A percentile compares a stretch with the other conserved stretches of the same genome.
Conservation (phyloP, 2,888 invertebrate genomes). For the Drosophila testacea region DNA sequence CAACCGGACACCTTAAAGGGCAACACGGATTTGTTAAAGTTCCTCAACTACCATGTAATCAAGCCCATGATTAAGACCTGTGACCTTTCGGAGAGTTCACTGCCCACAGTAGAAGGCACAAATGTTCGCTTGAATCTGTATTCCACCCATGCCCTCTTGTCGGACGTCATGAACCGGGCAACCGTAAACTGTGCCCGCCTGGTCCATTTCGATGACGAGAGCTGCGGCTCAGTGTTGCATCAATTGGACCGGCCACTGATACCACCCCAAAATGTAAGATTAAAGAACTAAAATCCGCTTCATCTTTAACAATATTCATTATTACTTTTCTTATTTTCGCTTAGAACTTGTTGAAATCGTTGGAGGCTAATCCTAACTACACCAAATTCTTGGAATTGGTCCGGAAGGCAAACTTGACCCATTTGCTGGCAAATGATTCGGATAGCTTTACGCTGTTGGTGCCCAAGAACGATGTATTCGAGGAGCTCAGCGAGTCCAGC, state of each 20-base stretch:
- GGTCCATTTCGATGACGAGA: conserved; percentile 87
- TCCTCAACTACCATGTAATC: conserved; percentile 88
- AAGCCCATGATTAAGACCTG: conserved; percentile 87
- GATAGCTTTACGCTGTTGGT: conserved; percentile 83
- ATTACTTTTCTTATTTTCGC: background rate
- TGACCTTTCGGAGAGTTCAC: conserved; percentile 86
- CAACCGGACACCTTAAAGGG: conserved; percentile 82
- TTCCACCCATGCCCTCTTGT: conserved; percentile 87
- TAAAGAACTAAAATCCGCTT: background rate
- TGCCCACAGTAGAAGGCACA: conserved; percentile 86
- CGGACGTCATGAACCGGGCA: conserved; percentile 87
- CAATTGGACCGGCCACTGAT: conserved; percentile 87
- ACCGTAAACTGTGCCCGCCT: conserved; percentile 90
- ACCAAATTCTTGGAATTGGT: conserved; percentile 84
- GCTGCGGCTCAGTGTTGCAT: conserved; percentile 89
- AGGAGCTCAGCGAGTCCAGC: conserved; percentile 79
- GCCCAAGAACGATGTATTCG: conserved; percentile 85
- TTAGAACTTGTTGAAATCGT: conserved; percentile 79
- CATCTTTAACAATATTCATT: conserved; percentile 52
- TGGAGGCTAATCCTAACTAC: conserved; percentile 83
- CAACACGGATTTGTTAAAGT: conserved; percentile 86
- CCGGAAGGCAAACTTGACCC: conserved; percentile 82
- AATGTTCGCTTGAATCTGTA: conserved; percentile 88
- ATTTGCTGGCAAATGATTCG: conserved; percentile 77
- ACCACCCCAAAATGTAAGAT: conserved; percentile 80